Conservation (phyloP, 2,888 invertebrate genomes). For the Calameuta pallipes region DNA sequence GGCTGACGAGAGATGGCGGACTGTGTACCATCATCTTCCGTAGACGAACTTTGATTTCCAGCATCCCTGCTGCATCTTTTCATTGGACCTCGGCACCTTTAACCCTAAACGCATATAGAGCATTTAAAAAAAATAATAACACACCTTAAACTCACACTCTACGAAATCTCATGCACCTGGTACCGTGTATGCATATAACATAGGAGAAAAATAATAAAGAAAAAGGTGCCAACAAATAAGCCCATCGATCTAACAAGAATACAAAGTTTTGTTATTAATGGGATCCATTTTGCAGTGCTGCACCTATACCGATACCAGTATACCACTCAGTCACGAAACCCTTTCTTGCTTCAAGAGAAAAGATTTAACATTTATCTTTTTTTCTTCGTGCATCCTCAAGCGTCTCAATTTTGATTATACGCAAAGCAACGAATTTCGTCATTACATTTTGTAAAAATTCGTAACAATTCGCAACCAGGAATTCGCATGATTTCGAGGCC, state of each 20-base stretch:
- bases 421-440: neutral
- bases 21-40: conserved; percentile 29
- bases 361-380: neutral
- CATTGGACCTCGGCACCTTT: neutral
- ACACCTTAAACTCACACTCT: neutral
- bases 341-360: neutral
- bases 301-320: neutral
- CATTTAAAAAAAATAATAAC: neutral
- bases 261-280: conserved; percentile 13
- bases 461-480: neutral
- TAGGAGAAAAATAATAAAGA: neutral
- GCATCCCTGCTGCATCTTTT: neutral
- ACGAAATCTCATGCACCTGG: neutral
- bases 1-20: conserved; percentile 44
- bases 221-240: conserved; percentile 13
- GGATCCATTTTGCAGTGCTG: conserved; percentile 1
- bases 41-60: conserved; percentile 10
- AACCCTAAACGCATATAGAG: neutral
- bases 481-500: neutral
- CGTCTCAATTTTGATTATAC: neutral
- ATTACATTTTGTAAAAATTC: neutral
- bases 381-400: neutral
- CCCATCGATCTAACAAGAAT: conserved; percentile 11
- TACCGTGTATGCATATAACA: neutral
- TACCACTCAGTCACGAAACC: neutral